Evolutionary conservation across 2,888 invertebrate species (phyloP).

Genomic region (Arge pagana): DNA sequence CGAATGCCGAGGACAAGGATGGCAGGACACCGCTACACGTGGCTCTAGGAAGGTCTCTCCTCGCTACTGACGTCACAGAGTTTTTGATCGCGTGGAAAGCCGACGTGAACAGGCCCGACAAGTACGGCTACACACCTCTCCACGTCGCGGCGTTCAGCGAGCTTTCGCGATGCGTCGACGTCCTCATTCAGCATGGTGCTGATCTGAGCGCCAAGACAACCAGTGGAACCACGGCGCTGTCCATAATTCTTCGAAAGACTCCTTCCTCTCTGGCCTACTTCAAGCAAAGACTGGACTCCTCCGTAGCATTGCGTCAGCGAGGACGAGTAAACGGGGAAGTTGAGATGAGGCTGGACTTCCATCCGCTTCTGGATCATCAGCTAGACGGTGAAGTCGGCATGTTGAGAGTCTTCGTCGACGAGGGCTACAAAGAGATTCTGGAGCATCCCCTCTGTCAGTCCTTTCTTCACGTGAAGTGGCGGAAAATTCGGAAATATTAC

Average conservation of each 20-base stretch:
- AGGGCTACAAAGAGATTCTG: conserved; percentile 57
- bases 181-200: conserved; percentile 57
- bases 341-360: conserved; percentile 53
- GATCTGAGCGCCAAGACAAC: conserved; percentile 58
- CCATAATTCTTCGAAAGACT: conserved; percentile 57
- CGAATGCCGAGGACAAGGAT: conserved; percentile 54
- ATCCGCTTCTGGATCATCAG: conserved; percentile 52
- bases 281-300: conserved; percentile 56
- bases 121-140: conserved; percentile 56
- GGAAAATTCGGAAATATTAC: conserved; percentile 59
- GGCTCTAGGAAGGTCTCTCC: conserved; percentile 55
- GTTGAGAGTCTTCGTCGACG: conserved; percentile 58
- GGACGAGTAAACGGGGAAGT: conserved; percentile 50
- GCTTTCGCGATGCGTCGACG: conserved; percentile 56
- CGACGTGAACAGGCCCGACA: conserved; percentile 53
- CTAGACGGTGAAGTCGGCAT: conserved; percentile 57
- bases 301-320: conserved; percentile 49
- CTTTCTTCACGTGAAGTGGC: conserved; percentile 60
- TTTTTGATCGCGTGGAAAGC: conserved; percentile 48
- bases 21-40: conserved; percentile 57
- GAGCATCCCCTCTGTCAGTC: conserved; percentile 60
- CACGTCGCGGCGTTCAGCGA: conserved; percentile 60
- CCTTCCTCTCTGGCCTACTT: conserved; percentile 57
- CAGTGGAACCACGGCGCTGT: conserved; percentile 56
- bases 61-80: conserved; percentile 48